Conservation (phyloP, 2,113 vertebrate species). For the Myxocyprinus asiaticus region DNA sequence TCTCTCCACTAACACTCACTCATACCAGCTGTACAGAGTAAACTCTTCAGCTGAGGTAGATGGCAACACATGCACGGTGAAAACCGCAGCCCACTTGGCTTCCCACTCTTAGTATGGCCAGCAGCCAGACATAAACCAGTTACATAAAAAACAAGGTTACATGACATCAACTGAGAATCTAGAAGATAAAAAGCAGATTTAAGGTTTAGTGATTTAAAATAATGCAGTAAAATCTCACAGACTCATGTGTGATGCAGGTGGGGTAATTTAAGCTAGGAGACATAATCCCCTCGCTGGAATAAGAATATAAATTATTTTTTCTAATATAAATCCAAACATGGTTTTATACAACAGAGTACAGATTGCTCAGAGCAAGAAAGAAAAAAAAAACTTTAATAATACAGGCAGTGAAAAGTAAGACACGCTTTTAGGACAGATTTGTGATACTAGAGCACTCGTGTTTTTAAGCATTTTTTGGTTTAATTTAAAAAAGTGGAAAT, state of each 20-base stretch:
- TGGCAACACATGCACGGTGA: too few relatives aligned
- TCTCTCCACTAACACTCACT: neutral
- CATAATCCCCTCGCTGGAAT: slow-evolving; percentile 35
- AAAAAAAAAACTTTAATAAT: neutral
- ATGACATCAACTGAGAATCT: neutral
- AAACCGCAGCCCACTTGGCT: neutral
- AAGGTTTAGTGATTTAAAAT: neutral
- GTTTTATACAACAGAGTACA: neutral
- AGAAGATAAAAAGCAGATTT: neutral
- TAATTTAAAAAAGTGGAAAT: neutral
- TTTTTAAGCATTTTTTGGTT: neutral
- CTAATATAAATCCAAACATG: slow-evolving; percentile 40
- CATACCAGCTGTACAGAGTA: neutral
- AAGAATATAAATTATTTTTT: neutral
- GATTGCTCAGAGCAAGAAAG: neutral
- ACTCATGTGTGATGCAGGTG: neutral
- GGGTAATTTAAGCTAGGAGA: slow-evolving; percentile 35
- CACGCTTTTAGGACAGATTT: neutral
- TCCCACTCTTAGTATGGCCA: slow-evolving; percentile 5
- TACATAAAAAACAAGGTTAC: neutral
- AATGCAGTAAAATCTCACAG: slow-evolving; percentile 2
- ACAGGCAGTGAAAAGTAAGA: neutral
- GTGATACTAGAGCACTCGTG: neutral
- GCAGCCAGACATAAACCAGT: neutral
- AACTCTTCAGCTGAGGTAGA: slow-evolving; percentile 2